phyloP scores from a whole-genome alignment of 1,140 invertebrate genomes.

The Agraylea sexmaculata region DNA sequence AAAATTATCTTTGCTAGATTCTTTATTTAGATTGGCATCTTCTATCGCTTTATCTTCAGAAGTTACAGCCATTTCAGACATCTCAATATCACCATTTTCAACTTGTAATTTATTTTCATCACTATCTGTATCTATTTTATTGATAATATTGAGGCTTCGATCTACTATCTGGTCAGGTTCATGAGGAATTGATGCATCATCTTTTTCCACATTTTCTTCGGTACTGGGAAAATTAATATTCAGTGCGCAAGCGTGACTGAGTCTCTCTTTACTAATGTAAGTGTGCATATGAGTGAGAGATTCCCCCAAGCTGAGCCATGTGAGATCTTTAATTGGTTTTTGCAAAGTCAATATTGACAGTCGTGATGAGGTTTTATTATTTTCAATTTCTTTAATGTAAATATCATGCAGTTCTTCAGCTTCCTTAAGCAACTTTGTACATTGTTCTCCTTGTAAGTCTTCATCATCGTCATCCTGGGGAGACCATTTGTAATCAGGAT shows the following conservation, averaged over 20 bases:
- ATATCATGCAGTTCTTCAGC: constrained; percentile 46
- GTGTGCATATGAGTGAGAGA: constrained; percentile 55
- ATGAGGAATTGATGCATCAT: too few species aligned
- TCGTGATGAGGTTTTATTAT: constrained; percentile 39
- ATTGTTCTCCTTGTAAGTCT: constrained; percentile 44
- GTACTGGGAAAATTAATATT: too few species aligned
- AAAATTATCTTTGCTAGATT: too few species aligned
- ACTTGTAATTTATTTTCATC: constrained; percentile 24
- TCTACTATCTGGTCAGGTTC: constrained; percentile 10
- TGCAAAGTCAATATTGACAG: constrained; percentile 47
- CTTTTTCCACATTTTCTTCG: too few species aligned
- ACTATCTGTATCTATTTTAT: constrained; percentile 24
- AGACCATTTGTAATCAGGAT: constrained; percentile 52
- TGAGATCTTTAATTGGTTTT: constrained; percentile 44
- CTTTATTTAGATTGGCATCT: too few species aligned
- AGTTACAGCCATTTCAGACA: neutral
- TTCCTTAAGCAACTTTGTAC: constrained; percentile 49
- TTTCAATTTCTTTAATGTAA: constrained; percentile 44
- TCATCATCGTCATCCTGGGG: constrained; percentile 42
- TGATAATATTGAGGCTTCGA: neutral
- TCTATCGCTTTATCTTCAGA: constrained; percentile 1
- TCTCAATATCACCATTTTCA: constrained; percentile 8
- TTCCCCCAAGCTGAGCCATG: constrained; percentile 56
- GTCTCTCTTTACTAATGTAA: constrained; percentile 46
- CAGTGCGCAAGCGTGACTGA: constrained; percentile 34